Base-by-base conservation (phyloP, 2,113 vertebrate species). In the Jaculus jaculus region DNA sequence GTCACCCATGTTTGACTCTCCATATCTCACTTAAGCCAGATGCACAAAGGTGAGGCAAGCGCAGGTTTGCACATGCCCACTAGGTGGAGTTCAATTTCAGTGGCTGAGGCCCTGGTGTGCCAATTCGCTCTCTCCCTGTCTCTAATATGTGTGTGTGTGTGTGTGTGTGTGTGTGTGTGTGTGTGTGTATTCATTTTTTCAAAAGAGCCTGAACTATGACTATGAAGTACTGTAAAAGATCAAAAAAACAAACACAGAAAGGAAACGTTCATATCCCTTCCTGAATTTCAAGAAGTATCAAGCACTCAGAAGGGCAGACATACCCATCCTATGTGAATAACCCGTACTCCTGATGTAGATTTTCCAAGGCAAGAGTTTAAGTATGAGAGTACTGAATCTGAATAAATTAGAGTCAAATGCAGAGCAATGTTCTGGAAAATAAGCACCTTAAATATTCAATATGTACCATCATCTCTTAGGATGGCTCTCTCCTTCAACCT, bases 401-500 rank as follows among this genome's bases (percentile, higher is more conserved):
- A 0, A 85, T 58, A 89, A 4, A 83, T 47, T 72, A 12, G 30
- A 65, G 24, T 72, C 30, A 75, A 74, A 91, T 39, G 15, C 23
- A 34, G 79, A 89, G 51, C 23, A 66, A 61, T 75, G 30, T 82
- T 12, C 23, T 72, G 5, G 23, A 15, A n/a, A 58, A 39, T 32
- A 63, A 66, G 10, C 18, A 73, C 3, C 30, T 91, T 89, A 91
- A n/a, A 72, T 81, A 75, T 65, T 89, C 17, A 84, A 58, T 68
- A 32, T 69, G 16, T 87, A 84, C 84, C 83, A 72, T 87, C 47
- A 71, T 73, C 87, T 90, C 37, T 91, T 28, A 77, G 42, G 81
- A 24, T 21, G 8, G 10, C n/a, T 71, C 32, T 84, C 69, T 51
- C 21, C 26, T 78, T 63, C 68, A 54, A 87, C 65, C n/a, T 47